Evolutionary conservation across 2,797 vertebrate genomes (phyloP), one percentile per base, ranked within the genome.

Genomic region (Myoxocephalus aenaeus): DNA sequence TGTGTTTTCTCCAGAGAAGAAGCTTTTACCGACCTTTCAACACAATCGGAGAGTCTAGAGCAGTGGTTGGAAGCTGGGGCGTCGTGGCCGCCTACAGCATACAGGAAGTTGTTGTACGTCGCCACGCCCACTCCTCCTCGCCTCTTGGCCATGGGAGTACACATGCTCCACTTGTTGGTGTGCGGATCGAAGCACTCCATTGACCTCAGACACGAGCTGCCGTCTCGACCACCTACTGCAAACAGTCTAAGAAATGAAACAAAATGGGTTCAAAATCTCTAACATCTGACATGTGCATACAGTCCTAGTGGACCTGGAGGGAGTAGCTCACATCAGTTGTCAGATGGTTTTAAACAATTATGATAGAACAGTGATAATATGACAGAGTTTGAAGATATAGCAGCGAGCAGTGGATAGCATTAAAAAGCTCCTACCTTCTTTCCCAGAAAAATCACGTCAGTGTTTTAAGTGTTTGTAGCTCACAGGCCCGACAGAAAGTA

Each of bases 181-280:
- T 99, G 98, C 0, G 98, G 98, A 79, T 99, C 98, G 42, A 99
- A 99, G 56, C 96, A 98, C 88, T 99, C 98, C 96, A 99, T 97
- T 3, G 98, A 98, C 88, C 97, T 96, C 64, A 99, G 93, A 72
- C 98, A 99, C 0, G 97, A 99, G 93, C 98, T 99, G 72, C 98
- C 98, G 4, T 99, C 98, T 56, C 97, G 93, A 18, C 98, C 98
- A 0, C 98, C 98, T 0, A 99, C 97, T 0, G 98, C 98, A 48
- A 97, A 99, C 54, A 99, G 82, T 63, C 98, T 99, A 89, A 4
- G 72, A 81, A 63, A 64, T 56, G 3, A 34, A 14, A 77, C 62
- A 42, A 27, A 71, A 65, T 3, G 2, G 34, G 15, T 61, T 63
- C 0, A 54, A 57, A 67, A 54, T 62, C 12, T 62, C 14, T 50